These are phyloP conservation scores for Poeciliopsis infans DNA, from an alignment of 2,797 vertebrate genomes.

Conservation along the genomic window DNA sequence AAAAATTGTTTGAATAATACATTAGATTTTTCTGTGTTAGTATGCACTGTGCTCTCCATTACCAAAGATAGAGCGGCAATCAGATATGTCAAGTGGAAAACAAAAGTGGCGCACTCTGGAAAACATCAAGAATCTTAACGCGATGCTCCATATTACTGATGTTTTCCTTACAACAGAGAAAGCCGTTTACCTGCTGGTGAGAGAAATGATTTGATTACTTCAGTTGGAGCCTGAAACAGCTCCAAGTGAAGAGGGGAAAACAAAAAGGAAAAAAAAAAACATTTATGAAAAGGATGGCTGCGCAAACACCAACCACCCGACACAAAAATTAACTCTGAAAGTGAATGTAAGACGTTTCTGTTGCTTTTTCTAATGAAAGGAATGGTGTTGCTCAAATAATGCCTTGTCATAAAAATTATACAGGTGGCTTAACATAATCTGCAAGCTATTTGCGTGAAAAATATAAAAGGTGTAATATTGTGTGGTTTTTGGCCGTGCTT, in stretches of 20 bases:
- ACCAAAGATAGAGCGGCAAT: slow-evolving; percentile 31
- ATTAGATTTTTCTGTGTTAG: slow-evolving; percentile 34
- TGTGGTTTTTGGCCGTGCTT: not conserved
- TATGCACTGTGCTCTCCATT: slow-evolving; percentile 21
- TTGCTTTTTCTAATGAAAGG: not conserved
- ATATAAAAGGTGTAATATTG: not conserved
- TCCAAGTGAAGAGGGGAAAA: slow-evolving; percentile 5
- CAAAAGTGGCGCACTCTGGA: slow-evolving; percentile 1
- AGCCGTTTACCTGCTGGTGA: not conserved
- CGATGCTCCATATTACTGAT: not conserved
- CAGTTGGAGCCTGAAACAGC: slow-evolving; percentile 5
- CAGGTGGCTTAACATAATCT: not conserved
- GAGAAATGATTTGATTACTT: slow-evolving; percentile 11
- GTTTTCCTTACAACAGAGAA: not conserved
- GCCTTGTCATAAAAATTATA: not conserved
- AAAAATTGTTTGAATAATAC: slow-evolving; percentile 50
- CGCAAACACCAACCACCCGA: not conserved
- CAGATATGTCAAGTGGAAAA: slow-evolving; percentile 37
- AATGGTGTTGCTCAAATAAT: not conserved
- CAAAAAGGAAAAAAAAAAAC: not conserved
- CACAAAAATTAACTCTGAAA: not conserved
- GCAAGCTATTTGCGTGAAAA: not conserved
- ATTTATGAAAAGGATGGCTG: not conserved
- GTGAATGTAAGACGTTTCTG: not conserved
- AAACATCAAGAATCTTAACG: slow-evolving; percentile 1